Percentiles rank a stretch among this genome's conserved stretches.
Evolutionary conservation across 30 jellyfish, hydroid and myxozoan species (phyloP).

Genomic region (Turritopsis dohrnii): DNA sequence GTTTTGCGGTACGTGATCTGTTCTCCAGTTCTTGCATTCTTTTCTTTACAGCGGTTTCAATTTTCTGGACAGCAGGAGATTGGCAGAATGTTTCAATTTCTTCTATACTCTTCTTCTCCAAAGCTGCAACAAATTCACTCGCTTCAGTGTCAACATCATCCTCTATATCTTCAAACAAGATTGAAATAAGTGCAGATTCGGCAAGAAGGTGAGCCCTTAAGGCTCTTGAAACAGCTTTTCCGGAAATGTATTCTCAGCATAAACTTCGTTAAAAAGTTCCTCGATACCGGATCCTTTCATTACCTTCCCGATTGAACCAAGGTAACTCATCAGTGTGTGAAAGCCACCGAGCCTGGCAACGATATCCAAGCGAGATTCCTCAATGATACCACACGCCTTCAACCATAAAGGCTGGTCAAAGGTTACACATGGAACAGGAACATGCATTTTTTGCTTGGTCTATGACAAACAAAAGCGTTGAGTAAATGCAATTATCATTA

Average conservation of each 20-base stretch:
- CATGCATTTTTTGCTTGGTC: conserved; percentile 26
- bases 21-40: neutral
- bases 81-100: neutral
- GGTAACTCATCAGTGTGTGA: conserved; percentile 57
- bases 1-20: neutral
- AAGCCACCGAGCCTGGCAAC: conserved; percentile 58
- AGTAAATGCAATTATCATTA: conserved; percentile 40
- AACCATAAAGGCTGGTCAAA: conserved; percentile 62
- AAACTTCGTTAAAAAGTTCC: conserved; percentile 43
- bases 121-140: neutral
- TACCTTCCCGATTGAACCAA: conserved; percentile 40
- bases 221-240: conserved; percentile 56
- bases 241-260: conserved; percentile 38
- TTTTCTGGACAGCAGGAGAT: neutral
- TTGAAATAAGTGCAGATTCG: conserved; percentile 39
- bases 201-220: conserved; percentile 38
- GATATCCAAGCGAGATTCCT: conserved; percentile 16
- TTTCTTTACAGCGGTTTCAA: neutral
- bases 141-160: neutral
- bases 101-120: neutral
- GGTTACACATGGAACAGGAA: conserved; percentile 39
- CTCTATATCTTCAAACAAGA: conserved; percentile 21
- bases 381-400: conserved; percentile 44
- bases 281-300: conserved; percentile 62
- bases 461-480: conserved; percentile 36